Evolutionary conservation across 53 echinoderm and acorn worm genomes (phyloP).

Genomic region (Paracentrotus lividus): DNA sequence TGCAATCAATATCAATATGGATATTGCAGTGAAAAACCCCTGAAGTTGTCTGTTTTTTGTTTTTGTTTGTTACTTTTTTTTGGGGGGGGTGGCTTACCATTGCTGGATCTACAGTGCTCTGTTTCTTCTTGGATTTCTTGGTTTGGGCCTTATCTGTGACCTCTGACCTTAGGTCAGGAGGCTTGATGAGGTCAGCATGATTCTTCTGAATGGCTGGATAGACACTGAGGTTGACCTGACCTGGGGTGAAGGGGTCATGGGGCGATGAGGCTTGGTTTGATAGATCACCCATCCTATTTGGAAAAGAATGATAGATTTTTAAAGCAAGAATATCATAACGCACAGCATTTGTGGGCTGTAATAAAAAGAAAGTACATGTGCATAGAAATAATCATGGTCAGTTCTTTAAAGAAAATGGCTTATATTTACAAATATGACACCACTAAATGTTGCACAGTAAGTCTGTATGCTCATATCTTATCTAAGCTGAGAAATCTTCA

Average conservation of each 20-base stretch:
- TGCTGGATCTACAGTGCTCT: conserved; percentile 53
- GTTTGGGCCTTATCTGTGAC: conserved; percentile 75
- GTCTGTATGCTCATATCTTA: too few species aligned
- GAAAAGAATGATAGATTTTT: neutral
- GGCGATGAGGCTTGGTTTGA: conserved; percentile 76
- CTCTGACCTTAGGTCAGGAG: conserved; percentile 81
- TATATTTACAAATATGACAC: too few species aligned
- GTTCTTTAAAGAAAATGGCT: too few species aligned
- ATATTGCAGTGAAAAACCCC: too few species aligned
- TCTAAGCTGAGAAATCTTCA: too few species aligned
- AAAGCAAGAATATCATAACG: too few species aligned
- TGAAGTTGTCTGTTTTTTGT: too few species aligned
- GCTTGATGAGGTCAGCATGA: conserved; percentile 91
- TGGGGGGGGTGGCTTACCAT: too few species aligned
- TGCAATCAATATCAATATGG: too few species aligned
- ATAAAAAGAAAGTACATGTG: neutral
- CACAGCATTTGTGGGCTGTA: neutral
- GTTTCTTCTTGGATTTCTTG: conserved; percentile 84
- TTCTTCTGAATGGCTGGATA: conserved; percentile 81
- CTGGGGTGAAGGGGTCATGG: conserved; percentile 82
- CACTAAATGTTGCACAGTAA: too few species aligned
- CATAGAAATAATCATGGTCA: too few species aligned
- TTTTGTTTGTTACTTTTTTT: too few species aligned
- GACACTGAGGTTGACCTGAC: conserved; percentile 84
- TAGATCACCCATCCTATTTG: conserved; percentile 78